These are phyloP conservation scores for Latrodectus elegans DNA, from an alignment of 2,888 invertebrate species.

Conservation along the genomic window DNA sequence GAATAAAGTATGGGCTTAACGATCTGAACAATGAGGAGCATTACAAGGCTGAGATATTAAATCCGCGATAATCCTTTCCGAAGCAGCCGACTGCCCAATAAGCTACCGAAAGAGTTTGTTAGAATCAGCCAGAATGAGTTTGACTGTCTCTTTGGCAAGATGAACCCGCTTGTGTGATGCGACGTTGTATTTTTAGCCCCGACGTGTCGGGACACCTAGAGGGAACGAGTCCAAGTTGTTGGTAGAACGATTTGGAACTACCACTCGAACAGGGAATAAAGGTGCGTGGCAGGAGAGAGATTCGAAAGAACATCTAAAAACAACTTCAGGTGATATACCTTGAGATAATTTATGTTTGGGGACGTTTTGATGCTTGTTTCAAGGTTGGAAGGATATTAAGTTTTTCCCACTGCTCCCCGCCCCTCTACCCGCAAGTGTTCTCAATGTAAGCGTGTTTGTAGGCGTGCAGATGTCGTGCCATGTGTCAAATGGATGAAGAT, in stretches of 20 bases:
- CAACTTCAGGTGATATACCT: slow-evolving; percentile 67
- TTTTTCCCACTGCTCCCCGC: background rate
- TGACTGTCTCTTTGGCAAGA: slow-evolving; percentile 10
- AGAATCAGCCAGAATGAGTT: background rate
- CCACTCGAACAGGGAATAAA: slow-evolving; percentile 23
- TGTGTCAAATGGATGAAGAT: slow-evolving; percentile 59
- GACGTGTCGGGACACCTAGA: slow-evolving; percentile 30
- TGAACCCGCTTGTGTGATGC: slow-evolving; percentile 27
- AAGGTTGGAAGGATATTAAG: slow-evolving; percentile 52
- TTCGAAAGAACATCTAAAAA: slow-evolving; percentile 61
- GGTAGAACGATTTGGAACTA: slow-evolving; percentile 47
- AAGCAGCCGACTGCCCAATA: background rate
- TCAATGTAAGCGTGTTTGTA: slow-evolving; percentile 27
- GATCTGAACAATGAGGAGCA: no score
- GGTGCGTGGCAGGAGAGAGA: background rate
- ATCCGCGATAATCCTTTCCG: background rate
- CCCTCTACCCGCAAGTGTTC: background rate
- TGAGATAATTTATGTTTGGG: slow-evolving; percentile 62
- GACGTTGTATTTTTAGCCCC: slow-evolving; percentile 60
- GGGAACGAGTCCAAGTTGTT: slow-evolving; percentile 59
- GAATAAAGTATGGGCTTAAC: no score
- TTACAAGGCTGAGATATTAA: background rate
- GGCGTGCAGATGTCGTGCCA: slow-evolving; percentile 35
- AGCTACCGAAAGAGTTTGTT: background rate
- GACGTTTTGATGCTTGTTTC: slow-evolving; percentile 43